Conservation (phyloP, 2,113 vertebrate species). For the Neodon shergylaensis region DNA sequence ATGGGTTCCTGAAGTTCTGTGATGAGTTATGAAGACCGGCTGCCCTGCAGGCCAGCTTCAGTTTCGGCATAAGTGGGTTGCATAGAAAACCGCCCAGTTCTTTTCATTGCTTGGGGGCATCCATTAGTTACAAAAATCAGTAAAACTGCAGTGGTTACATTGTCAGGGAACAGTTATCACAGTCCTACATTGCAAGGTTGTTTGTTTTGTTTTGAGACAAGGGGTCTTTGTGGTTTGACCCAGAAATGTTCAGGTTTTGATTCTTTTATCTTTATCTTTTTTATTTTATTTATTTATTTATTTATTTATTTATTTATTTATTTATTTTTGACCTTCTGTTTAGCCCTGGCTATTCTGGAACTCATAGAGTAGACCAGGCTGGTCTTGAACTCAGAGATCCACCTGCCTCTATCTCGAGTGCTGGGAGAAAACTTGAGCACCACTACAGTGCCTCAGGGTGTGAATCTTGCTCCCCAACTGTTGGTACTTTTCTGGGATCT, state of each 20-base stretch:
- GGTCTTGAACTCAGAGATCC: neutral
- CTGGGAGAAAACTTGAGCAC: neutral
- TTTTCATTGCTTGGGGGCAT: conserved; percentile 8
- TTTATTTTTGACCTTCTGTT: neutral
- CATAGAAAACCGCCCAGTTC: neutral
- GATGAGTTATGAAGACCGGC: neutral
- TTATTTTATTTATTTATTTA: too few species aligned
- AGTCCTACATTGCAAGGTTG: neutral
- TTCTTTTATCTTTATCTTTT: neutral
- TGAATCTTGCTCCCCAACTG: neutral
- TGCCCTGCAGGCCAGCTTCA: conserved; percentile 1
- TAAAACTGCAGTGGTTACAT: neutral
- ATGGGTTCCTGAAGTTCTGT: neutral
- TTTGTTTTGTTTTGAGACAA: neutral
- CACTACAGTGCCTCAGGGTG: neutral
- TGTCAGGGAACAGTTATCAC: neutral
- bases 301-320: neutral
- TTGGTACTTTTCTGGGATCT: too few species aligned
- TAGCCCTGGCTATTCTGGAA: neutral
- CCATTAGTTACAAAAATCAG: neutral
- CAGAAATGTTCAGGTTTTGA: neutral
- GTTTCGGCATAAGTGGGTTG: neutral
- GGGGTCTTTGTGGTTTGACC: neutral
- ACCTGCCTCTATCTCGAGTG: neutral
- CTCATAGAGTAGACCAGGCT: neutral